These are phyloP conservation scores for Eriocheir sinensis DNA, from an alignment of 1,140 invertebrate genomes.

Conservation along the genomic window DNA sequence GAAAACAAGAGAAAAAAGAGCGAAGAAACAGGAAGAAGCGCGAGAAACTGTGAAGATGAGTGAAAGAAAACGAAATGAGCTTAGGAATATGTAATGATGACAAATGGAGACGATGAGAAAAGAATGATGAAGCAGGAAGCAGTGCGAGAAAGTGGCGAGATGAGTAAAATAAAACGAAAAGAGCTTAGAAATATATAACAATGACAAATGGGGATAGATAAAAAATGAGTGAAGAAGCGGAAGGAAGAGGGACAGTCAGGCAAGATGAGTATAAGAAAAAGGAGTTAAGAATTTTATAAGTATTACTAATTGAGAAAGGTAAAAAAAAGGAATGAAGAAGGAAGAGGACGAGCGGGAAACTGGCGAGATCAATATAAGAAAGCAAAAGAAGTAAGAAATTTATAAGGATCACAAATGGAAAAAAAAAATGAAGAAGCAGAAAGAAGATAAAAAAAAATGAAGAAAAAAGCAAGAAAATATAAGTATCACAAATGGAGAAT, in stretches of 20 bases:
- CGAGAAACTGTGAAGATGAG: no score
- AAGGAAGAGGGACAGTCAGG: no score
- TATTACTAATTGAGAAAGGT: no score
- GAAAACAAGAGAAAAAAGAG: constrained; percentile 14
- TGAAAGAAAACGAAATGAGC: constrained; percentile 11
- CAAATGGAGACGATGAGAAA: neutral
- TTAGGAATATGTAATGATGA: no score
- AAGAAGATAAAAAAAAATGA: neutral
- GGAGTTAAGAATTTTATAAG: no score
- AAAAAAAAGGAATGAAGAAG: neutral
- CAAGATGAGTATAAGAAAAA: no score
- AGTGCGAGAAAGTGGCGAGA: neutral
- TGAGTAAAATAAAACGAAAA: neutral
- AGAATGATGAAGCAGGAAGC: neutral
- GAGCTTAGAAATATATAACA: neutral
- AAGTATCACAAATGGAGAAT: no score
- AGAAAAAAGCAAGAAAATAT: neutral
- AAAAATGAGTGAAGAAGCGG: no score
- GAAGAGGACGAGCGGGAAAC: neutral
- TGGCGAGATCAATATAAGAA: no score
- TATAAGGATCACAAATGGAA: neutral
- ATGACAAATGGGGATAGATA: neutral
- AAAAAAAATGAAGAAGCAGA: neutral
- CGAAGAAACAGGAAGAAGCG: constrained; percentile 26
- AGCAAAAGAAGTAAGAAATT: neutral